These are phyloP conservation scores for Xyliphius kryptos DNA, from an alignment of 2,113 vertebrate genomes.

Conservation along the genomic window DNA sequence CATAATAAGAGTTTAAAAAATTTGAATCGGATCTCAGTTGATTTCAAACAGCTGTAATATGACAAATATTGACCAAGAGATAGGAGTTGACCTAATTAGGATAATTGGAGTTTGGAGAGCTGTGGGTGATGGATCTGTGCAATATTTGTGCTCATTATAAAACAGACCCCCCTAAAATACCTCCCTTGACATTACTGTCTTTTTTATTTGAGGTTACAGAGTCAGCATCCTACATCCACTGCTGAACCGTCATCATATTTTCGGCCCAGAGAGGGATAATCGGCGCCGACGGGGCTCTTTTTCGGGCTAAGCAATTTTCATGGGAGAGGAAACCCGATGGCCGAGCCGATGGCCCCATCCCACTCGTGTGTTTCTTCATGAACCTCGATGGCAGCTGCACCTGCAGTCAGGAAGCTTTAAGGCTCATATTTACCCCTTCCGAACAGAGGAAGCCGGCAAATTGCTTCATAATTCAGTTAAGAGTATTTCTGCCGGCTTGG, in stretches of 20 bases:
- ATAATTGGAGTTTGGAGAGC: constrained; percentile 8
- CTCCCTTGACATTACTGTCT: constrained; percentile 53
- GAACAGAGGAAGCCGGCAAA: constrained; percentile 50
- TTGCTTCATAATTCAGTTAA: constrained; percentile 70
- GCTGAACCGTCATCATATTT: constrained; percentile 64
- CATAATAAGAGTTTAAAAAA: no score
- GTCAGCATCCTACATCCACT: constrained; percentile 64
- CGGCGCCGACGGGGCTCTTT: constrained; percentile 55
- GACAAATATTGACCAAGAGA: constrained; percentile 11
- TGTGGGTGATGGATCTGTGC: constrained; percentile 50
- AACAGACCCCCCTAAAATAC: constrained; percentile 28
- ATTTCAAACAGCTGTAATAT: constrained; percentile 6
- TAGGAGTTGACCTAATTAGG: constrained; percentile 13
- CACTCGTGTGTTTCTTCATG: constrained; percentile 38
- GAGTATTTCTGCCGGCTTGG: constrained; percentile 62
- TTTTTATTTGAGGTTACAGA: constrained; percentile 56
- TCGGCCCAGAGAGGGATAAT: constrained; percentile 63
- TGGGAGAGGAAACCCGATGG: constrained; percentile 54
- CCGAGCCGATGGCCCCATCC: constrained; percentile 15
- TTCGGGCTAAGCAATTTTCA: constrained; percentile 61
- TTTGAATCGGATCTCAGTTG: not conserved
- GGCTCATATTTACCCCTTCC: constrained; percentile 57
- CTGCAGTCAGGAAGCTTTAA: constrained; percentile 60
- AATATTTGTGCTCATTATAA: constrained; percentile 53
- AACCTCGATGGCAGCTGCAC: constrained; percentile 51